Percentiles rank a stretch among this genome's conserved stretches.
Conservation (phyloP, 2,888 invertebrate species). For the Nomada lathburiana region DNA sequence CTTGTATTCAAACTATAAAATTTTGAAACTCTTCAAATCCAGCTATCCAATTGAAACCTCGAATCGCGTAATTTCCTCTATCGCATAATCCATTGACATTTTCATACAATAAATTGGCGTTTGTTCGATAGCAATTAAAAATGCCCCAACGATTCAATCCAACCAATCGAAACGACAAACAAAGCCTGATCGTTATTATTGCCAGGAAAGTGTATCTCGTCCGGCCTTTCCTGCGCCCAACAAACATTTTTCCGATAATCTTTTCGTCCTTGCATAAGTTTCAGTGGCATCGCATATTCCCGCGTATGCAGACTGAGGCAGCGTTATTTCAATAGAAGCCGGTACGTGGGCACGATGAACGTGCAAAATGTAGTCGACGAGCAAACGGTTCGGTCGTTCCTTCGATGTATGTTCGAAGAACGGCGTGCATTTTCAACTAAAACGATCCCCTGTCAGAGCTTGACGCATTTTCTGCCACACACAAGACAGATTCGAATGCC, state of each 20-base stretch:
- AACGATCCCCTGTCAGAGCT: constrained; percentile 49
- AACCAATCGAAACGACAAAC: background rate
- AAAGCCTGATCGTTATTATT: background rate
- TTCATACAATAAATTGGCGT: no score
- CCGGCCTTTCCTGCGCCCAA: background rate
- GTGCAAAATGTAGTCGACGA: constrained; percentile 37
- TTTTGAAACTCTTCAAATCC: no score
- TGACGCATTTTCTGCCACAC: constrained; percentile 27
- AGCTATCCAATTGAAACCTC: no score
- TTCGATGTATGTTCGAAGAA: background rate
- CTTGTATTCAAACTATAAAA: no score
- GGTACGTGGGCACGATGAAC: constrained; percentile 42
- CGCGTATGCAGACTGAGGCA: constrained; percentile 39
- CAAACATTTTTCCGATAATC: constrained; percentile 54
- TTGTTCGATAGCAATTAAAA: no score
- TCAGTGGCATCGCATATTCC: constrained; percentile 29
- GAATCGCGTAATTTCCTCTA: no score
- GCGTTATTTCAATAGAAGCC: constrained; percentile 47
- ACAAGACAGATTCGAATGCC: constrained; percentile 46
- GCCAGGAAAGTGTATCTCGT: background rate
- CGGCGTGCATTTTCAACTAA: constrained; percentile 35
- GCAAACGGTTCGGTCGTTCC: constrained; percentile 18
- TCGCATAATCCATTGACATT: no score
- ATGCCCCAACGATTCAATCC: no score
- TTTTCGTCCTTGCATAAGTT: constrained; percentile 23